Evolutionary conservation across 2,888 invertebrate species (phyloP).

Genomic region (Glomeris marginata): DNA sequence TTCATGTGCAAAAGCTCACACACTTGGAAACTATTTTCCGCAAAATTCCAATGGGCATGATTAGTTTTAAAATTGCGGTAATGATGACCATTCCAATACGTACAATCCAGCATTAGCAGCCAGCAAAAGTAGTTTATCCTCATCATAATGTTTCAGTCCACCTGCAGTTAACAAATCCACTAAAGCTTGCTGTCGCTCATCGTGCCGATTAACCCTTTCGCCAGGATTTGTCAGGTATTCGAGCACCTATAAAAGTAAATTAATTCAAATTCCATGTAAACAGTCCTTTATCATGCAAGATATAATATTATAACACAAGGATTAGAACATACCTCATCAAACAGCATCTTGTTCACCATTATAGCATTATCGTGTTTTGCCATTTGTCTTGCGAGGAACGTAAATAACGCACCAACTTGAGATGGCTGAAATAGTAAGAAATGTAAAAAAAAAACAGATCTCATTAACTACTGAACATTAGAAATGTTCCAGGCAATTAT

Average conservation of each 20-base stretch:
- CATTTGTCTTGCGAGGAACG: conserved; percentile 49
- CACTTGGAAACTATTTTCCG: conserved; percentile 48
- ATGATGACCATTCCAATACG: no score
- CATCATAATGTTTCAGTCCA: conserved; percentile 42
- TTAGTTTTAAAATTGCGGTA: no score
- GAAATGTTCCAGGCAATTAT: no score
- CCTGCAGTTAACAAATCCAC: conserved; percentile 50
- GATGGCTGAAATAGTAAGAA: conserved; percentile 32
- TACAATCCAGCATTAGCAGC: conserved; percentile 50
- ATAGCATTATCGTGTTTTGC: conserved; percentile 35
- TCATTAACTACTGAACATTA: conserved; percentile 3
- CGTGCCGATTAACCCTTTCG: conserved; percentile 30
- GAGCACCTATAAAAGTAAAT: conserved; percentile 29
- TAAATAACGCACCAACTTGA: conserved; percentile 46
- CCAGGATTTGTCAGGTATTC: conserved; percentile 35
- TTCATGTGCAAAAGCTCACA: conserved; percentile 52
- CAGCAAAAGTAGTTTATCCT: conserved; percentile 41
- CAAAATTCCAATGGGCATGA: no score
- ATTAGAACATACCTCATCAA: conserved; percentile 37
- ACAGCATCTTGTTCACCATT: conserved; percentile 36
- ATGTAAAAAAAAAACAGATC: background rate
- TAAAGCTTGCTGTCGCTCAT: conserved; percentile 57
- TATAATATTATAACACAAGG: background rate
- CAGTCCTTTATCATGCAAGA: background rate
- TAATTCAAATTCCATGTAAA: background rate